phyloP scores from a whole-genome alignment of 2,888 invertebrate genomes.

The Meteorus colon region DNA sequence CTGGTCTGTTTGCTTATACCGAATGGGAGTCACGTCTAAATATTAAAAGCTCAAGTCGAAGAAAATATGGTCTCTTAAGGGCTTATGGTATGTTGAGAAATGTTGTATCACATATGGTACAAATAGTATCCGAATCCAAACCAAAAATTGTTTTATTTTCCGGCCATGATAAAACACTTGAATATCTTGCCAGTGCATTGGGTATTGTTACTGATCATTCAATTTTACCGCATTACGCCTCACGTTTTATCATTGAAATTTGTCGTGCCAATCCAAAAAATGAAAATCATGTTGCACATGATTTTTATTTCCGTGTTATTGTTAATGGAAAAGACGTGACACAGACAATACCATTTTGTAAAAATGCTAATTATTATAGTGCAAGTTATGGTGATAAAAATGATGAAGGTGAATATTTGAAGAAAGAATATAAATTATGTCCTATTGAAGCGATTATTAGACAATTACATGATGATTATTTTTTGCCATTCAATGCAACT shows the following conservation, averaged over 20 bases:
- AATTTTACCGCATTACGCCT: slow-evolving; percentile 88
- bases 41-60: slow-evolving; percentile 76
- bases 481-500: slow-evolving; percentile 86
- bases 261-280: slow-evolving; percentile 81
- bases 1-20: slow-evolving; percentile 86
- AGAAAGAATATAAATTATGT: slow-evolving; percentile 79
- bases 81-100: slow-evolving; percentile 90
- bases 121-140: slow-evolving; percentile 85
- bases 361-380: slow-evolving; percentile 76
- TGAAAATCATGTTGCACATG: slow-evolving; percentile 77
- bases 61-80: slow-evolving; percentile 77
- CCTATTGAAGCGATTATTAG: slow-evolving; percentile 91
- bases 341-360: slow-evolving; percentile 86
- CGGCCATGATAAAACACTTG: slow-evolving; percentile 93
- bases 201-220: slow-evolving; percentile 79
- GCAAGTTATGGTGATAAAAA: slow-evolving; percentile 62
- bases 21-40: slow-evolving; percentile 85
- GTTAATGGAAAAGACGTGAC: slow-evolving; percentile 93
- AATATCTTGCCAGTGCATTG: slow-evolving; percentile 86
- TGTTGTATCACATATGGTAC: slow-evolving; percentile 86
- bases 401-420: slow-evolving; percentile 73
- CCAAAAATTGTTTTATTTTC: slow-evolving; percentile 88
- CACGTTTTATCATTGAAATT: slow-evolving; percentile 90
- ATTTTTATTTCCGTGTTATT: slow-evolving; percentile 87
- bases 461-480: slow-evolving; percentile 91